Percentiles rank a stretch among this genome's conserved stretches.
Conservation (phyloP, 1,140 invertebrate genomes). For the Danaus plexippus region DNA sequence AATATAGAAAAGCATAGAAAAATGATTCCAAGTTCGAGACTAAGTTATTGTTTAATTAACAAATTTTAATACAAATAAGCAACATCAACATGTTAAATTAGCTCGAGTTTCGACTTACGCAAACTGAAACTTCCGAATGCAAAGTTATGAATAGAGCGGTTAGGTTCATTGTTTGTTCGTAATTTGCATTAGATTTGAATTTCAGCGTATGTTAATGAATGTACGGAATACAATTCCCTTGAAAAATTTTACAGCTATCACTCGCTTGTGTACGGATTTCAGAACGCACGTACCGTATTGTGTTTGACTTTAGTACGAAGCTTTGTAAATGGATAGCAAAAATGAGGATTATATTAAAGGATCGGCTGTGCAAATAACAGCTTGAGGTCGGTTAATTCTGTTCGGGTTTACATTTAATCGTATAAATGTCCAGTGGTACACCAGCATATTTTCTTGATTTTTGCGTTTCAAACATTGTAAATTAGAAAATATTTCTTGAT, state of each 20-base stretch:
- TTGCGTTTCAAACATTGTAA: no score
- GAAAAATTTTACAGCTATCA: conserved; percentile 18
- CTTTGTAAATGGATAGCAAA: no score
- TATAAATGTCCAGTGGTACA: no score
- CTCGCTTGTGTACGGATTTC: conserved; percentile 4
- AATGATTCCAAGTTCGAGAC: no score
- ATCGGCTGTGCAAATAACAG: no score
- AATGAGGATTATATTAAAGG: no score
- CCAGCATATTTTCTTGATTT: no score
- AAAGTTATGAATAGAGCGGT: conserved; percentile 19
- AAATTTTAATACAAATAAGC: not conserved
- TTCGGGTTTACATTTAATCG: no score
- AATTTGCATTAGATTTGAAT: conserved; percentile 53
- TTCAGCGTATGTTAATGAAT: conserved; percentile 38
- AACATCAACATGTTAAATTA: conserved; percentile 13
- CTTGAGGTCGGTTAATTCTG: no score
- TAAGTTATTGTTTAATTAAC: no score
- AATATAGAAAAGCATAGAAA: no score
- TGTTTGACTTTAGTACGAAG: conserved; percentile 5
- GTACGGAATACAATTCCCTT: conserved; percentile 14
- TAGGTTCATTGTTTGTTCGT: conserved; percentile 33
- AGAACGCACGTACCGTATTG: conserved; percentile 4
- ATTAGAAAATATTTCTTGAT: no score
- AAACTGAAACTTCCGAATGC: conserved; percentile 23
- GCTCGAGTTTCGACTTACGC: conserved; percentile 18